Base-by-base conservation (phyloP, 2,888 invertebrate species). In the Himalopsyche anomala region DNA sequence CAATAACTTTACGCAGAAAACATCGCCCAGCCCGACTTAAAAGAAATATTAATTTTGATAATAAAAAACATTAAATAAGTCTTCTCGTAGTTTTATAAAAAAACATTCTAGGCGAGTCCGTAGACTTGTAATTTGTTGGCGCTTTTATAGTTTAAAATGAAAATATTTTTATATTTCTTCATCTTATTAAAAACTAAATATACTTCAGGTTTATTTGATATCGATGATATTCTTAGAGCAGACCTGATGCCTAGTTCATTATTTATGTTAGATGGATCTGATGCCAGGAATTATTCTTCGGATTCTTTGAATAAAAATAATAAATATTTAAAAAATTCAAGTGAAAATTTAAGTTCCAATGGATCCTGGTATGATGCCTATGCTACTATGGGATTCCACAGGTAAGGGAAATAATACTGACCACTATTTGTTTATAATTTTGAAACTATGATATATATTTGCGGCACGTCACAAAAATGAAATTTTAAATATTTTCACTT, bases 211-310 rank as follows among this genome's bases (percentile, higher is more conserved):
- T 42, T 69, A n/a, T 90, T 94, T 51, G 93, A 95, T 91, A 91
- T 95, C 8, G 93, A 96, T 88, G 96, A 96, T 91, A 95, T 96
- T 89, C 91, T 96, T 40, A 93, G 95, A 17, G 94, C 93, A n/a
- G 95, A 95, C 91, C 92, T 95, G 81, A 95, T 96, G 94, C 96
- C 96, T 0, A 94, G 95, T 0, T 94, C 94, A 88, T 92, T 96
- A 87, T 92, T 96, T 84, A 91, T 93, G 86, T 91, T 93, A 36
- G 92, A 92, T 85, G 91, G 90, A 51, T 89, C 89, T 42, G 85
- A 89, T n/a, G 89, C 87, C 83, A 84, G 89, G 1, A 91, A 90
- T 82, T 89, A 89, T 45, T 84, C 86, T 15, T 90, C 90, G 42
- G 88, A 89, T 56, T 85, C 88, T 40, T 87, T 84, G 5, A 87